Evolutionary conservation across 2,888 invertebrate genomes (phyloP), one percentile per base, ranked within the genome.

Genomic region (Heliconius aoede): DNA sequence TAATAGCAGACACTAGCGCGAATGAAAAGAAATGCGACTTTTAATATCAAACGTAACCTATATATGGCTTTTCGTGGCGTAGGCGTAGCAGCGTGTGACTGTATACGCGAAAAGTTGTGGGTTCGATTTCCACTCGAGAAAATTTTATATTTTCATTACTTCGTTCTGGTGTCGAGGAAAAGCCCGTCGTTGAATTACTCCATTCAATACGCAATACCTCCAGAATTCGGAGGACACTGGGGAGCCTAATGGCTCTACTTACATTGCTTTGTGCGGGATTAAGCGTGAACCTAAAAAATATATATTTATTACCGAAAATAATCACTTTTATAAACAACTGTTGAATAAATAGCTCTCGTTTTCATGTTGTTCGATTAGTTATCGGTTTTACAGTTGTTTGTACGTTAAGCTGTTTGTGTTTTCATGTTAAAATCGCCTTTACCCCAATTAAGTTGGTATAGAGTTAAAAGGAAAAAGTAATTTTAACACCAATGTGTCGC

Each of bases 1-100:
- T 75, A 71, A 77, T 73, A 73, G 76, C 71, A 64, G 77, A 71
- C 72, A 69, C 67, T 69, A 72, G 73, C 51, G 36, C 74, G 73
- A 64, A 73, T 73, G 71, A 62, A 68, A 67, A 69, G 75, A 76
- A 76, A 76, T 72, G 64, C 71, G 40, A 21, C 65, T 61, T 74
- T 73, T 51, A 55, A 61, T 74, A 65, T 69, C 76, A 72, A 78
- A 76, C 68, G 61, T 78, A 69, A 78, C 76, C 79, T 76, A 76
- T n/a, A 74, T 73, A 71, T 32, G 46, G 58, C 5, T 5, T 65
- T 15, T 30, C 21, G 26, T 32, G 51, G 15, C 8, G 30, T 7
- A 46, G 51, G 15, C 4, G 60, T 18, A 18, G 5, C 13, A 40
- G 46, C 15, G 46, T 46, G 46, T 46, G 7, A 7, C 7, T 46